Conservation (phyloP, 2,888 invertebrate species). For the Scaptomyza parva region DNA sequence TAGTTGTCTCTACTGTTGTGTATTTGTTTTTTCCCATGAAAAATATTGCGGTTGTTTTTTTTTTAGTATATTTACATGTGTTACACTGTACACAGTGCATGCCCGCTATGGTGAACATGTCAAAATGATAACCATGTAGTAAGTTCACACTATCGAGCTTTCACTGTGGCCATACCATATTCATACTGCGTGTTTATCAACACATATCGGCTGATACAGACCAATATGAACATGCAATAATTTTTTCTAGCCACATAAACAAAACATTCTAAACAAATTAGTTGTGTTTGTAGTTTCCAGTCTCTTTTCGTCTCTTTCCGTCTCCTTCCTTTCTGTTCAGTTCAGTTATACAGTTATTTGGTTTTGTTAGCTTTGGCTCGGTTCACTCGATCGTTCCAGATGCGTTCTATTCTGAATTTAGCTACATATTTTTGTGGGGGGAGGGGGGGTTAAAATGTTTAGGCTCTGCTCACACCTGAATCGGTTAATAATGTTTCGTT, state of each 20-base stretch:
- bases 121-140: no score
- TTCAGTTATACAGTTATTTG: conserved; percentile 26
- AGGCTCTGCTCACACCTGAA: conserved; percentile 22
- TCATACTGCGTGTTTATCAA: conserved; percentile 39
- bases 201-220: conserved; percentile 27
- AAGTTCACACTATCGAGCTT: not conserved
- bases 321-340: no score
- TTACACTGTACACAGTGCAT: not conserved
- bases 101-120: not conserved
- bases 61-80: conserved; percentile 24
- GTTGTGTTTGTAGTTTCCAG: conserved; percentile 49
- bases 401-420: conserved; percentile 36
- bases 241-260: conserved; percentile 67
- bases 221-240: conserved; percentile 72
- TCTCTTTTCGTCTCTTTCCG: not conserved
- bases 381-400: conserved; percentile 32
- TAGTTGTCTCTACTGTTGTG: conserved; percentile 3
- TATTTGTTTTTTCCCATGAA: conserved; percentile 54
- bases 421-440: conserved; percentile 51
- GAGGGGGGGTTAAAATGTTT: conserved; percentile 23
- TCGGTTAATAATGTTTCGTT: conserved; percentile 34
- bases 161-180: not conserved
- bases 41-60: conserved; percentile 19
- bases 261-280: conserved; percentile 66
- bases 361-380: conserved; percentile 52